Conservation (phyloP, 2,797 vertebrate species). For the Manis pentadactyla region DNA sequence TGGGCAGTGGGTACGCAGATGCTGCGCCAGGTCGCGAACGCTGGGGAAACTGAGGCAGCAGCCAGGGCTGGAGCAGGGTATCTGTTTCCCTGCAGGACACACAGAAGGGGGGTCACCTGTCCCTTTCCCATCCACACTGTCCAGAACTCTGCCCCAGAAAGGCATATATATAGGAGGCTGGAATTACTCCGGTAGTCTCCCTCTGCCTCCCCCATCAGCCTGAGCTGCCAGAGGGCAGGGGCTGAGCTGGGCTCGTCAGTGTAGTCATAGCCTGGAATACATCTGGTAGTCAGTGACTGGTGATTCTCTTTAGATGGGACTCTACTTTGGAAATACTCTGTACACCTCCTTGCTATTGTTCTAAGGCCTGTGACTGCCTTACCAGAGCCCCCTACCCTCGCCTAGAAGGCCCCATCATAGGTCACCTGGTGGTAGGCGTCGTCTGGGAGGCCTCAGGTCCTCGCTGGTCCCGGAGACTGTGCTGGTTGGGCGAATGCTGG, state of each 20-base stretch:
- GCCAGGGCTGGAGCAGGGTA: conserved; percentile 91
- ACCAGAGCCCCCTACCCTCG: background rate
- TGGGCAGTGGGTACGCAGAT: conserved; percentile 92
- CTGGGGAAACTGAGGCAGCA: conserved; percentile 92
- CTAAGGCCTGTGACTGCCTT: background rate
- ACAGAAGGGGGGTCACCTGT: background rate
- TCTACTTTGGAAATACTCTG: background rate
- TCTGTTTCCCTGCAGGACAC: conserved; percentile 84
- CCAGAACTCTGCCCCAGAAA: background rate
- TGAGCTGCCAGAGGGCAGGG: background rate
- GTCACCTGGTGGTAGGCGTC: conserved; percentile 76
- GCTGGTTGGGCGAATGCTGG: background rate
- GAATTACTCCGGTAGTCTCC: background rate
- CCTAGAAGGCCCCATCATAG: background rate
- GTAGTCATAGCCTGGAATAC: background rate
- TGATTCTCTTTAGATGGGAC: background rate
- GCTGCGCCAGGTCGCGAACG: conserved; percentile 88
- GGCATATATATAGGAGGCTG: background rate
- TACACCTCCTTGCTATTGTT: background rate
- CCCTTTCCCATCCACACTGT: background rate
- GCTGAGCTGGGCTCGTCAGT: background rate
- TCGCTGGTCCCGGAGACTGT: conserved; percentile 57
- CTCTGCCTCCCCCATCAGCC: background rate
- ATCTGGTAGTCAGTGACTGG: background rate
- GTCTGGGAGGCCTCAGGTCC: conserved; percentile 67